Base-by-base conservation (phyloP, 2,888 invertebrate species). In the Lochmaea crataegi region DNA sequence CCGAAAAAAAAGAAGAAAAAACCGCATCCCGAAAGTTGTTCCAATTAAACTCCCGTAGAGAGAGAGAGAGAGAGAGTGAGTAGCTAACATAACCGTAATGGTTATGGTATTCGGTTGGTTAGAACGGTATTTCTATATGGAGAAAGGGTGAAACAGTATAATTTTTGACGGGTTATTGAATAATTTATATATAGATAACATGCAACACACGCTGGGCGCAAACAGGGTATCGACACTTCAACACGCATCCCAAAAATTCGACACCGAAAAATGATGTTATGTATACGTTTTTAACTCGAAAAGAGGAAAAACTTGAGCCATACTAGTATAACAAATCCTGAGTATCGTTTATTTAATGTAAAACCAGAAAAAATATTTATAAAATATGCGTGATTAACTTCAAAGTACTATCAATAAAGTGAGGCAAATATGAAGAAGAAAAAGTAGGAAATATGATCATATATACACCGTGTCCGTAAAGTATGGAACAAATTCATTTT, bases 11-110 rank as follows among this genome's bases (percentile, higher is more conserved):
- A 32, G 32, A 38, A 41, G 57, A 70, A 70, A 70, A 64, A 65
- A 42, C 58, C 58, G 26, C 48, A 57, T 57, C 45, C 65, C 56
- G 58, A 71, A 66, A 60, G 48, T 51, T 61, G 57, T 65, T 41
- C 60, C 71, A 71, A 71, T 71, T 71, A 66, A 65, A 66, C 65
- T 66, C 61, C 71, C 53, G 41, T 60, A 26, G 66, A 71, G 60
- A 38, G 60, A 38, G 42, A 63, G n/a, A n/a, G n/a, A n/a, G n/a
- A 26, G 66, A 71, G 60, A 38, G 60, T 16, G 42, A 63, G 42
- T 22, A 41, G 71, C 65, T 60, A 65, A 60, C 61, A 61, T 66
- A 71, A 71, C 60, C 38, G 65, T 71, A 57, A 71, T 61, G 66
- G 18, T 65, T 64, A 60, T 65, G 48, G 60, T 16, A 48, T 66